Conservation (phyloP, 2,113 vertebrate species). For the Mustelus asterias region DNA sequence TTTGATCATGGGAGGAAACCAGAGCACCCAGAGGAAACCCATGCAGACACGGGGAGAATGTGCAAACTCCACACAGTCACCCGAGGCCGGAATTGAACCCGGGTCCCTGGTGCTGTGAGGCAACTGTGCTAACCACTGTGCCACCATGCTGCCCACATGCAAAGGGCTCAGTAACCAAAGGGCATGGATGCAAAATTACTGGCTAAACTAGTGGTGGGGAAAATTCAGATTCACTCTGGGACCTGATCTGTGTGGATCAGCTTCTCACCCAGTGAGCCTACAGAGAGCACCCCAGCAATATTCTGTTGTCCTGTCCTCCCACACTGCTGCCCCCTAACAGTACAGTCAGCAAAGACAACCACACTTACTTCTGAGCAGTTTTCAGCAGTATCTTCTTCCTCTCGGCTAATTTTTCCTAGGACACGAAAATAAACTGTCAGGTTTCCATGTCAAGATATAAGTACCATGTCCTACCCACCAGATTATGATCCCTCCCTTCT, state of each 20-base stretch:
- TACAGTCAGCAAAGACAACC: not conserved
- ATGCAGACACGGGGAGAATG: too few relatives aligned
- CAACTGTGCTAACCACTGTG: too few relatives aligned
- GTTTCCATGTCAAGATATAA: not conserved
- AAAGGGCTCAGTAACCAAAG: not conserved
- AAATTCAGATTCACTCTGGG: not conserved
- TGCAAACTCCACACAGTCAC: too few relatives aligned
- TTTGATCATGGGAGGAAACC: too few relatives aligned
- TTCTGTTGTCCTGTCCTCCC: not conserved
- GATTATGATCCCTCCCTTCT: not conserved
- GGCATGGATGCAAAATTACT: not conserved
- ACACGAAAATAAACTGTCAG: constrained; percentile 35
- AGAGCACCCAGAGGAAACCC: too few relatives aligned
- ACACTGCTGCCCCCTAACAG: not conserved
- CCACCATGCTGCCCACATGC: not conserved
- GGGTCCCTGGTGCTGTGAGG: too few relatives aligned
- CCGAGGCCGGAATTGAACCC: too few relatives aligned
- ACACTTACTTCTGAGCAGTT: constrained; percentile 75
- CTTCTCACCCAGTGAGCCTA: not conserved
- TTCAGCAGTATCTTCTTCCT: constrained; percentile 78
- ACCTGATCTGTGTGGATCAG: not conserved
- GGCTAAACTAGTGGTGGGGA: not conserved
- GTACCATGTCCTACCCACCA: not conserved
- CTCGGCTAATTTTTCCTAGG: constrained; percentile 78
- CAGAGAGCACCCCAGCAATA: not conserved